These are phyloP conservation scores for Melanostoma scalare DNA, from an alignment of 2,888 invertebrate species.

Conservation along the genomic window DNA sequence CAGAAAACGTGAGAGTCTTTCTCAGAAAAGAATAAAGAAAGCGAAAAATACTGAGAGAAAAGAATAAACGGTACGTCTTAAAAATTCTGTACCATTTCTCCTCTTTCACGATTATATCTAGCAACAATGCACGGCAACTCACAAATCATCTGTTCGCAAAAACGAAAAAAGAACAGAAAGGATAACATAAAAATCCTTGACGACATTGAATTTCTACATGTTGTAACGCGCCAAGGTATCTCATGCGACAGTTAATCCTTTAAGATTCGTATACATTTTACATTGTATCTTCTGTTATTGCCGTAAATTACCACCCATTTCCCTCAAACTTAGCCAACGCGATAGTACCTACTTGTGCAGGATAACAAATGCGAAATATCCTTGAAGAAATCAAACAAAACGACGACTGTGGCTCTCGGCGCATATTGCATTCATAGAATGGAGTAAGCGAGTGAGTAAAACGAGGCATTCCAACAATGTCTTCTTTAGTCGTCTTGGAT, in stretches of 20 bases:
- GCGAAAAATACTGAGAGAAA: neutral
- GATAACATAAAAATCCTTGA: slow-evolving; percentile 67
- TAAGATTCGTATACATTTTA: slow-evolving; percentile 44
- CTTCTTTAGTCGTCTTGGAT: slow-evolving; percentile 23
- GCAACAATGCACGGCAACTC: slow-evolving; percentile 34
- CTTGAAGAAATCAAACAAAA: slow-evolving; percentile 64
- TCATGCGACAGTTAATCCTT: slow-evolving; percentile 61
- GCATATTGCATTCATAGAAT: slow-evolving; percentile 32
- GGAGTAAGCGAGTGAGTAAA: neutral
- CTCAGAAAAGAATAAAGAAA: slow-evolving; percentile 9
- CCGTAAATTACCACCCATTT: neutral
- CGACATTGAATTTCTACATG: slow-evolving; percentile 63
- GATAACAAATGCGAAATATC: slow-evolving; percentile 65
- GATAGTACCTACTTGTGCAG: slow-evolving; percentile 39
- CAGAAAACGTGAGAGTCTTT: slow-evolving; percentile 1
- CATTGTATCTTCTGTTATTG: slow-evolving; percentile 9
- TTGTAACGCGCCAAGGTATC: slow-evolving; percentile 47
- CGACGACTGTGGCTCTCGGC: slow-evolving; percentile 17
- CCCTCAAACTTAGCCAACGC: slow-evolving; percentile 12
- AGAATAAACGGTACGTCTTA: slow-evolving; percentile 57
- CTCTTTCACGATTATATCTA: slow-evolving; percentile 63
- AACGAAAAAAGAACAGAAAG: slow-evolving; percentile 44
- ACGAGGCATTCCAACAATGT: slow-evolving; percentile 35
- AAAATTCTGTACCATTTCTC: slow-evolving; percentile 52
- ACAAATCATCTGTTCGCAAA: slow-evolving; percentile 37